phyloP scores from a whole-genome alignment of 2,113 vertebrate genomes.

The Tachuris rubrigastra region DNA sequence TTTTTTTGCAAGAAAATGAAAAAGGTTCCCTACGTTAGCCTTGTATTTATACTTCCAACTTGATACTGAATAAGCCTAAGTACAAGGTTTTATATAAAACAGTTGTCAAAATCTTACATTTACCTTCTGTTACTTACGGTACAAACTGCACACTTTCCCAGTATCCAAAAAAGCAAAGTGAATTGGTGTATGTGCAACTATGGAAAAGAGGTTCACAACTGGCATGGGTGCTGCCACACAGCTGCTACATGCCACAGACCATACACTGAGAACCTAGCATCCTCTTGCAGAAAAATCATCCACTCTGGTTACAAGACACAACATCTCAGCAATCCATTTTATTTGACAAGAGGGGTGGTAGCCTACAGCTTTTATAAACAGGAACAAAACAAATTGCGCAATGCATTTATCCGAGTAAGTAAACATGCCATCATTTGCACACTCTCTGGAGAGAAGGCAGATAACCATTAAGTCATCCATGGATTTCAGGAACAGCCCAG shows the following conservation, averaged over 20 bases:
- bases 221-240: not conserved
- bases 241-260: not conserved
- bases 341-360: not conserved
- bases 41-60: not conserved
- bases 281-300: not conserved
- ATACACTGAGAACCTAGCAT: not conserved
- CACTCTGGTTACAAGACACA: not conserved
- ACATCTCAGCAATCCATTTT: not conserved
- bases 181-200: accelerated
- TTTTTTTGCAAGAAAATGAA: not conserved
- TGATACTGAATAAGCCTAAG: not conserved
- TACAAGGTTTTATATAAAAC: not conserved
- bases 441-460: not conserved
- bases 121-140: not conserved
- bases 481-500: not conserved
- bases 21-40: not conserved
- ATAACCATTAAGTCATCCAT: not conserved
- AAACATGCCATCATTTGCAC: not conserved
- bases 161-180: not conserved
- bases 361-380: not conserved
- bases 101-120: not conserved
- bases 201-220: not conserved
- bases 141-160: not conserved
- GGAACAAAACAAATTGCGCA: not conserved
- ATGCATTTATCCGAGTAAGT: not conserved